Conservation (phyloP, 2,888 invertebrate species). For the Spilarctia lutea region DNA sequence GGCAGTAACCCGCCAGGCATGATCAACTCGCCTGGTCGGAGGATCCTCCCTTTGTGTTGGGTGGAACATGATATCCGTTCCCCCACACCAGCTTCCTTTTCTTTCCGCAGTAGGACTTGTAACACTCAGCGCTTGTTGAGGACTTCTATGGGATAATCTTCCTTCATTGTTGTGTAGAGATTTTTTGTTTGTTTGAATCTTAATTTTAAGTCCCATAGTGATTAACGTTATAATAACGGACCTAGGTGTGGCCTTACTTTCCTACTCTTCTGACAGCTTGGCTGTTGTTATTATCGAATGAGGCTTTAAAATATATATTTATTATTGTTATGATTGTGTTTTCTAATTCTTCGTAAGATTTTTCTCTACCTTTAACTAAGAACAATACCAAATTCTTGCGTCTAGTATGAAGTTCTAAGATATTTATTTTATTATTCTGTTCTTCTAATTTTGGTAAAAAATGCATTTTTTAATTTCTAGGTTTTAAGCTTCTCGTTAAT, state of each 20-base stretch:
- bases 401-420: constrained; percentile 26
- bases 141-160: constrained; percentile 1
- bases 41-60: too few relatives aligned
- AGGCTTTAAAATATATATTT: constrained; percentile 31
- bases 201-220: constrained; percentile 6
- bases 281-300: constrained; percentile 28
- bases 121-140: constrained; percentile 7
- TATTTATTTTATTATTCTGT: constrained; percentile 5
- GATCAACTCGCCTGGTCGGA: too few relatives aligned
- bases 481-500: too few relatives aligned
- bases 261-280: constrained; percentile 40
- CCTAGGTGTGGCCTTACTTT: constrained; percentile 33
- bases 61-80: too few relatives aligned
- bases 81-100: neutral
- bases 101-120: neutral
- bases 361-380: constrained; percentile 32
- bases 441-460: constrained; percentile 15
- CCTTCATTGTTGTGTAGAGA: neutral
- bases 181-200: constrained; percentile 4
- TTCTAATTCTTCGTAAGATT: constrained; percentile 39
- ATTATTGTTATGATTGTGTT: constrained; percentile 52
- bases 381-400: constrained; percentile 15
- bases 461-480: constrained; percentile 1
- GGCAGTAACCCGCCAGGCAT: too few relatives aligned
- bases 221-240: constrained; percentile 23